phyloP scores from a whole-genome alignment of 2,888 invertebrate genomes.

The Eutolmus rufibarbis region DNA sequence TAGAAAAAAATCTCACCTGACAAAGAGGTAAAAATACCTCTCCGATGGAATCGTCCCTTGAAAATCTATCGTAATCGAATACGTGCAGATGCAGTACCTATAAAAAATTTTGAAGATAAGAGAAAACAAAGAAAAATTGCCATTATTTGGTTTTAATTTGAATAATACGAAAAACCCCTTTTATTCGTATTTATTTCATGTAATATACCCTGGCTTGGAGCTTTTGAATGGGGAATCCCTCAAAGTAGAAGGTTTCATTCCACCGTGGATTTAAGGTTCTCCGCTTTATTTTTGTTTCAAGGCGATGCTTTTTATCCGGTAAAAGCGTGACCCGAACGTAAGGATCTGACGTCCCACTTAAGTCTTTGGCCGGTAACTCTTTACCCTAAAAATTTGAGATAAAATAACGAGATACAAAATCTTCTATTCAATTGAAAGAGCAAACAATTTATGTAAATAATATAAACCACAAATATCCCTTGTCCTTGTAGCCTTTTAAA shows the following conservation, averaged over 20 bases:
- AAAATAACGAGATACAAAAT: background rate
- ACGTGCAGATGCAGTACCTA: constrained; percentile 88
- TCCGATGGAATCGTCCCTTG: constrained; percentile 91
- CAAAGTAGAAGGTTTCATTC: constrained; percentile 95
- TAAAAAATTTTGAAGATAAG: background rate
- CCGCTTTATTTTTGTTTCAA: constrained; percentile 92
- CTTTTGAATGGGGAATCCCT: constrained; percentile 93
- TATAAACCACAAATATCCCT: background rate
- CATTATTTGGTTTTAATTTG: background rate
- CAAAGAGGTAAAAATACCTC: constrained; percentile 91
- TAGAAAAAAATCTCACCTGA: constrained; percentile 70
- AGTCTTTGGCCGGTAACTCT: constrained; percentile 91
- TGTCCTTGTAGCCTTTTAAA: background rate
- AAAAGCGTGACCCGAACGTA: constrained; percentile 88
- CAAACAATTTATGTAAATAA: background rate
- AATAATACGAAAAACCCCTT: background rate
- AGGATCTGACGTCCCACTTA: constrained; percentile 91
- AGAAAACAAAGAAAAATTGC: background rate
- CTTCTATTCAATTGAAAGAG: background rate
- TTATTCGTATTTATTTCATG: background rate
- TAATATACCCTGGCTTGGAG: constrained; percentile 79
- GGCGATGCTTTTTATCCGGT: constrained; percentile 89
- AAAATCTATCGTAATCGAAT: constrained; percentile 93
- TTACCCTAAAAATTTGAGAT: constrained; percentile 71
- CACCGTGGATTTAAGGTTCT: constrained; percentile 89